A percentile compares a stretch with the other conserved stretches of the same genome.
phyloP scores from a whole-genome alignment of 2,888 invertebrate species.

The Pemphredon lugubris region DNA sequence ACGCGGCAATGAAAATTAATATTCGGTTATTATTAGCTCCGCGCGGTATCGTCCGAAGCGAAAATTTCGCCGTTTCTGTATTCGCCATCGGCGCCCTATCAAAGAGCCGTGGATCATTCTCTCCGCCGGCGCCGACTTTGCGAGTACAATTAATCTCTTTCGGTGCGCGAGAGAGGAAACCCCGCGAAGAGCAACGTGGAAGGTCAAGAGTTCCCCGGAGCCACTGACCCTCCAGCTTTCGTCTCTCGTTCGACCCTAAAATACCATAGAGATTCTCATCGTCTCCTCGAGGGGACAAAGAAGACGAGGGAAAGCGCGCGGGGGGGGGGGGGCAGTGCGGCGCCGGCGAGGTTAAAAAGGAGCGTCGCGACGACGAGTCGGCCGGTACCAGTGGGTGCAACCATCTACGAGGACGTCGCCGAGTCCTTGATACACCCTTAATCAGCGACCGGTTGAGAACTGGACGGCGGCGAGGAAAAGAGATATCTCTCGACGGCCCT shows the following conservation, averaged over 20 bases:
- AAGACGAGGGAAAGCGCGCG: neutral
- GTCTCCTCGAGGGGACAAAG: no score
- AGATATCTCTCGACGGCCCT: slow-evolving; percentile 30
- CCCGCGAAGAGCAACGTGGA: slow-evolving; percentile 17
- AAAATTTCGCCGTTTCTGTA: no score
- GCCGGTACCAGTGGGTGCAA: no score
- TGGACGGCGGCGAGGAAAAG: slow-evolving; percentile 39
- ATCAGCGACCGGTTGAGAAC: slow-evolving; percentile 41
- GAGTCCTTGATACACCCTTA: slow-evolving; percentile 48
- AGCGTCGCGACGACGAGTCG: no score
- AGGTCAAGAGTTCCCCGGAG: slow-evolving; percentile 35
- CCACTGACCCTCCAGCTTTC: slow-evolving; percentile 19
- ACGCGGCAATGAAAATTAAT: no score
- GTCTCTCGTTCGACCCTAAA: slow-evolving; percentile 22
- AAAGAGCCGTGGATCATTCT: slow-evolving; percentile 18
- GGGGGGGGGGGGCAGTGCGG: neutral
- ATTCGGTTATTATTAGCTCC: no score
- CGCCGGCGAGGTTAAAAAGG: neutral
- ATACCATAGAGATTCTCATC: slow-evolving; percentile 21
- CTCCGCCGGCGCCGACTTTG: slow-evolving; percentile 9
- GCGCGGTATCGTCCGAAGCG: no score
- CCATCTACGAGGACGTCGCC: slow-evolving; percentile 33
- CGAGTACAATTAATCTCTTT: slow-evolving; percentile 34
- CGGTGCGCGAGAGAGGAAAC: slow-evolving; percentile 12
- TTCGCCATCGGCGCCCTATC: slow-evolving; percentile 1